A percentile compares a stretch with the other conserved stretches of the same genome.
Conservation (phyloP, 1,140 invertebrate genomes). For the Lethocerus indicus region DNA sequence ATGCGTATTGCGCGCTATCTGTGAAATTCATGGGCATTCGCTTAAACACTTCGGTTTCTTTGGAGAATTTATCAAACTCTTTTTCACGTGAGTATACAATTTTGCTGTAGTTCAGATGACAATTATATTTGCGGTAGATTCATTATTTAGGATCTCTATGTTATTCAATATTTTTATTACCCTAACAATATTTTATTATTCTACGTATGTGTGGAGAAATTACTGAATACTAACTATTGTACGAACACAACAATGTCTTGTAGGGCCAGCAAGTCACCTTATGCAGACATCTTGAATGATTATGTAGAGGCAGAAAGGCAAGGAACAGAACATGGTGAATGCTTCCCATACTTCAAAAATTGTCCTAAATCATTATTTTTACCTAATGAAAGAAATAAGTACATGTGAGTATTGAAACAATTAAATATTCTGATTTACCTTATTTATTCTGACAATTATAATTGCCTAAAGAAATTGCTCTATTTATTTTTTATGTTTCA, state of each 20-base stretch:
- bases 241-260: conserved; percentile 16
- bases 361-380: conserved; percentile 68
- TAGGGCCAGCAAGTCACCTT: conserved; percentile 66
- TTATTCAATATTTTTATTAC: not conserved
- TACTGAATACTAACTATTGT: not conserved
- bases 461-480: too few relatives aligned
- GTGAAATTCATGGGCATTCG: conserved; percentile 60
- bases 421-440: not conserved
- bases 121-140: not conserved
- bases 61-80: conserved; percentile 60
- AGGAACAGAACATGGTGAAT: conserved; percentile 57
- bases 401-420: conserved; percentile 13
- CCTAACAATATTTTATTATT: not conserved
- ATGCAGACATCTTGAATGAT: conserved; percentile 45
- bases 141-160: not conserved
- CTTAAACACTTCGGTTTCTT: conserved; percentile 56
- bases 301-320: conserved; percentile 61
- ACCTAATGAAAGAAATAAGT: conserved; percentile 23
- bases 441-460: not conserved
- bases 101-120: not conserved
- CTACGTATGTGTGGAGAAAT: not conserved
- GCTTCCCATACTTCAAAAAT: conserved; percentile 63
- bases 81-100: conserved; percentile 48
- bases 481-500: too few relatives aligned
- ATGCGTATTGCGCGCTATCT: conserved; percentile 64